Conservation (phyloP, 2,797 vertebrate genomes). For the Pyrocephalus nanus region DNA sequence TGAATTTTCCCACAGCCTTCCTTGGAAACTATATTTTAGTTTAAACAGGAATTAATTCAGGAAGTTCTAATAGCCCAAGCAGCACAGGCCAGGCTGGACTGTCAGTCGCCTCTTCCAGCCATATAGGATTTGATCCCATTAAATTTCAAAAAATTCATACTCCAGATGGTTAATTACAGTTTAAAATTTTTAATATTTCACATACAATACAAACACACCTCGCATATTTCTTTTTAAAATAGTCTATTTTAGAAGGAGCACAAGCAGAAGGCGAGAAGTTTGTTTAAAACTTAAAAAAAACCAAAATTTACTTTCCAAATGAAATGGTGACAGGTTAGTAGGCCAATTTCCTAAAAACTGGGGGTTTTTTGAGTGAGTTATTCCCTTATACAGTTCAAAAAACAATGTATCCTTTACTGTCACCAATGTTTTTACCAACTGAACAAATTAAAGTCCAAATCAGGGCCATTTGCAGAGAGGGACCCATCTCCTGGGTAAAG, state of each 20-base stretch:
- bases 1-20: background rate
- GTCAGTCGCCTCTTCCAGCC: background rate
- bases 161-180: background rate
- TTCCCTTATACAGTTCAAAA: background rate
- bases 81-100: background rate
- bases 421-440: background rate
- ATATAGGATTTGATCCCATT: background rate
- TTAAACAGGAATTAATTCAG: slow-evolving; percentile 15
- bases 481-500: background rate
- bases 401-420: background rate
- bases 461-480: background rate
- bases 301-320: background rate
- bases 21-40: background rate
- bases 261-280: background rate
- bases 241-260: background rate
- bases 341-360: background rate
- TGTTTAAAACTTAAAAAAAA: background rate
- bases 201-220: background rate
- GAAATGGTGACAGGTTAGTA: background rate
- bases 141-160: background rate
- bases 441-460: background rate
- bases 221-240: background rate
- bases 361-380: background rate
- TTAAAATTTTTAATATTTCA: background rate
- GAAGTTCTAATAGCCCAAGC: accelerated